These are phyloP conservation scores for Harpalus rubripes DNA, from an alignment of 2,888 invertebrate species.

Conservation along the genomic window DNA sequence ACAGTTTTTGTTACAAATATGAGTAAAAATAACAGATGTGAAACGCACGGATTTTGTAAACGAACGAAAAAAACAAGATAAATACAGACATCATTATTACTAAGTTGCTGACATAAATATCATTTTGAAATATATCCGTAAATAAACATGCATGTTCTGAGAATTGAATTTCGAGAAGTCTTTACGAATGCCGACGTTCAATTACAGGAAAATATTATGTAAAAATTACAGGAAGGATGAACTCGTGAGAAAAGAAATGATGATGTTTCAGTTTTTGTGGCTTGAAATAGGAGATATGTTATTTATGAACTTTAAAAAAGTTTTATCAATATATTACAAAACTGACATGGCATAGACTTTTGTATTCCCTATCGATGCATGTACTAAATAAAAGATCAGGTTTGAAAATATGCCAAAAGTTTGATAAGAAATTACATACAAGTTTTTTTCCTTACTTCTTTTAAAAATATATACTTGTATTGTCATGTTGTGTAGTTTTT, in stretches of 20 bases:
- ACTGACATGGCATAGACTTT: background rate
- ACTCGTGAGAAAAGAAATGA: background rate
- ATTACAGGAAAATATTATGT: background rate
- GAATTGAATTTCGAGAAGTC: constrained; percentile 6
- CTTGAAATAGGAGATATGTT: background rate
- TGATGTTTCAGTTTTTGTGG: background rate
- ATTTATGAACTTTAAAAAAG: constrained; percentile 18
- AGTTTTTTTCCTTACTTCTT: background rate
- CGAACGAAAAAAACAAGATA: constrained; percentile 14
- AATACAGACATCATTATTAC: constrained; percentile 35
- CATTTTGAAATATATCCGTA: constrained; percentile 19
- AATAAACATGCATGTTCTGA: constrained; percentile 4
- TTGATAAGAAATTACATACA: background rate
- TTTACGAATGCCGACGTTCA: background rate
- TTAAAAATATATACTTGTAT: background rate
- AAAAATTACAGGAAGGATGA: background rate
- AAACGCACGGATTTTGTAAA: constrained; percentile 19
- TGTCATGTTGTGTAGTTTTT: too few species aligned
- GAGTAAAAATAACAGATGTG: constrained; percentile 42
- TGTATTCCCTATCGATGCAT: constrained; percentile 12
- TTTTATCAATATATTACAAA: constrained; percentile 1
- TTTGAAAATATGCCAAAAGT: background rate
- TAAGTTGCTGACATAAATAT: constrained; percentile 48
- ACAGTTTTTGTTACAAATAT: constrained; percentile 6
- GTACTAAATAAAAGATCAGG: background rate